Base-by-base conservation (phyloP, 1,140 invertebrate genomes). In the Triops cancriformis region DNA sequence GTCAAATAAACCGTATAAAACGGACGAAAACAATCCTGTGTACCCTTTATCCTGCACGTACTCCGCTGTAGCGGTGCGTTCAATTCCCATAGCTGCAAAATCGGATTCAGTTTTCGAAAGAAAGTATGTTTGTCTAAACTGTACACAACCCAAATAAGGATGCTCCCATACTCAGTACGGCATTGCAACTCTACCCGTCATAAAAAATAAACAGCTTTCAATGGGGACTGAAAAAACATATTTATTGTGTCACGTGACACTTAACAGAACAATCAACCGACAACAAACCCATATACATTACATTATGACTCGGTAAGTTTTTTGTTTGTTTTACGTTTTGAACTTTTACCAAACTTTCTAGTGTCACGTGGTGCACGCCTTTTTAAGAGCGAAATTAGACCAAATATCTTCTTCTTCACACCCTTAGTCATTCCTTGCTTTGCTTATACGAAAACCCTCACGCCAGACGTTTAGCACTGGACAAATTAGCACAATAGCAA, bases 251-350 rank as follows among this genome's bases (percentile, higher is more conserved):
- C 51, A 64, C 14, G 51, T 23, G 51, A 64, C 51, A 64, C 51
- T 64, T 64, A 64, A 64, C 51, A 64, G 51, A 64, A 64, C 51
- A 64, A 23, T 64, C 51, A 64, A 64, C 51, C 51, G 51, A 64
- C 51, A 64, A 64, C 51, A 64, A 64, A 64, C 51, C 51, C 51
- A 64, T 64, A n/a, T 18, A 64, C 51, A 64, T 64, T 64, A 64
- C 51, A 64, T 18, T 64, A 64, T 64, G 51, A 64, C 51, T 64
- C 23, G 23, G 10, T 64, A n/a, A n/a, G 14, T 64, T 64, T 23
- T 64, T 64, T 64, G 14, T 64, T 64, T 23, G 18, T 64, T 64
- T 64, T 64, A 64, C 51, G 23, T 64, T 23, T 64, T 64, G 51
- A 64, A 18, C 51, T 18, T 64, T 64, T 64, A 64, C 51, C 51